Evolutionary conservation across 2,113 vertebrate species (phyloP).

Genomic region (Odocoileus hemionus): DNA sequence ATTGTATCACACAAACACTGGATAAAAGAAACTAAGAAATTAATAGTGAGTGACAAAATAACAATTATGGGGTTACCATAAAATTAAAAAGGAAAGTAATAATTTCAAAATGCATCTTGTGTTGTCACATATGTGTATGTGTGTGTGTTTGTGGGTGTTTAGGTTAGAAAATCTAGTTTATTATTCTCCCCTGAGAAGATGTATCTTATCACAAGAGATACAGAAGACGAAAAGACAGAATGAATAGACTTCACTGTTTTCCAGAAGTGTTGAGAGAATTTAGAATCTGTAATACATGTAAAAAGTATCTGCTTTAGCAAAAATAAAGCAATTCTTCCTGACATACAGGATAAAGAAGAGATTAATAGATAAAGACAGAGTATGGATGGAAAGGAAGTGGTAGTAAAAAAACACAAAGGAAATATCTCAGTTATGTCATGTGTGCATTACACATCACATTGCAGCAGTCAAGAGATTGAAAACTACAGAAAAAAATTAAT

Average conservation of each 20-base stretch:
- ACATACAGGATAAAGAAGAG: background rate
- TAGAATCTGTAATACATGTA: background rate
- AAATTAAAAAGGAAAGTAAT: background rate
- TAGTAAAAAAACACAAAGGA: background rate
- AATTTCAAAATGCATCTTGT: background rate
- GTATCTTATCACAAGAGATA: background rate
- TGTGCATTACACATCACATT: background rate
- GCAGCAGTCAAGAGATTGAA: background rate
- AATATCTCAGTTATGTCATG: background rate
- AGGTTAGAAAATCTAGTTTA: background rate
- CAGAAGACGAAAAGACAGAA: background rate
- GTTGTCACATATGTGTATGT: background rate
- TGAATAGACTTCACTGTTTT: background rate
- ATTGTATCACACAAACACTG: background rate
- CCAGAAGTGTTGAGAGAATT: background rate
- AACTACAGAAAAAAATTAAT: background rate
- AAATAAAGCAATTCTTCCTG: background rate
- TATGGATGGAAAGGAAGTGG: background rate
- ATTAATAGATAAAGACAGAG: background rate
- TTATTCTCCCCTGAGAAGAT: background rate
- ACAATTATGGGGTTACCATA: background rate
- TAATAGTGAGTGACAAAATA: background rate
- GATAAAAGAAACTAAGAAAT: background rate
- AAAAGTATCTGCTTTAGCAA: background rate
- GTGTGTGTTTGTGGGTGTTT: background rate